Conservation (phyloP, 2,888 invertebrate genomes). For the Pyralis farinalis region DNA sequence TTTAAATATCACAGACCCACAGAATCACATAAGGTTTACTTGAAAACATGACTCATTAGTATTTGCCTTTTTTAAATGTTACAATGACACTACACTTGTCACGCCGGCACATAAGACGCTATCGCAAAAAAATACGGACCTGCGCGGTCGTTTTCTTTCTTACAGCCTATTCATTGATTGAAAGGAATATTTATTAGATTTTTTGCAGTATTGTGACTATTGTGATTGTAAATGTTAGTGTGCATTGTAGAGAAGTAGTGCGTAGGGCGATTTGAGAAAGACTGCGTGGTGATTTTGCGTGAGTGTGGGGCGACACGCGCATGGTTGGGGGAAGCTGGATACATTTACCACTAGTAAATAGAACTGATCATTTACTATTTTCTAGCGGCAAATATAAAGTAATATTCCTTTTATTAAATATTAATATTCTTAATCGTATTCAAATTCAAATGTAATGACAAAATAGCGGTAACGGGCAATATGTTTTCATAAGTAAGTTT, state of each 20-base stretch:
- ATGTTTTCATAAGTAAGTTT: too few relatives aligned
- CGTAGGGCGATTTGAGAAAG: constrained; percentile 58
- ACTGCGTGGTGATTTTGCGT: constrained; percentile 65
- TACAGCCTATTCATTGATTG: constrained; percentile 29
- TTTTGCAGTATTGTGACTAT: constrained; percentile 29
- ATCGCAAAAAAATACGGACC: constrained; percentile 16
- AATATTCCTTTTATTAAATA: too few relatives aligned
- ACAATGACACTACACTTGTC: constrained; percentile 34
- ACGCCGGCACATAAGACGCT: constrained; percentile 12
- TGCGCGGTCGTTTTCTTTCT: constrained; percentile 21
- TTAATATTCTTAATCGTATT: too few relatives aligned
- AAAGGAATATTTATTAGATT: constrained; percentile 25
- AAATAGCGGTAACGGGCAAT: too few relatives aligned
- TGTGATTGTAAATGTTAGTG: constrained; percentile 20
- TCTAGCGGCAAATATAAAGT: too few relatives aligned
- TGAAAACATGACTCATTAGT: constrained; percentile 39
- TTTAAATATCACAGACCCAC: constrained; percentile 25
- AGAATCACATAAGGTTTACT: constrained; percentile 36
- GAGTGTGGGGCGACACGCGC: constrained; percentile 58
- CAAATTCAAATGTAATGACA: too few relatives aligned
- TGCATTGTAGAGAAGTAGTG: constrained; percentile 47
- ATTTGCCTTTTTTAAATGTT: constrained; percentile 36
- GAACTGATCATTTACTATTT: constrained; percentile 17
- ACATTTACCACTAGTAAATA: constrained; percentile 53
- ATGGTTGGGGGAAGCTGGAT: constrained; percentile 56